Conservation (phyloP, 2,113 vertebrate species). For the Ophiodon elongatus region DNA sequence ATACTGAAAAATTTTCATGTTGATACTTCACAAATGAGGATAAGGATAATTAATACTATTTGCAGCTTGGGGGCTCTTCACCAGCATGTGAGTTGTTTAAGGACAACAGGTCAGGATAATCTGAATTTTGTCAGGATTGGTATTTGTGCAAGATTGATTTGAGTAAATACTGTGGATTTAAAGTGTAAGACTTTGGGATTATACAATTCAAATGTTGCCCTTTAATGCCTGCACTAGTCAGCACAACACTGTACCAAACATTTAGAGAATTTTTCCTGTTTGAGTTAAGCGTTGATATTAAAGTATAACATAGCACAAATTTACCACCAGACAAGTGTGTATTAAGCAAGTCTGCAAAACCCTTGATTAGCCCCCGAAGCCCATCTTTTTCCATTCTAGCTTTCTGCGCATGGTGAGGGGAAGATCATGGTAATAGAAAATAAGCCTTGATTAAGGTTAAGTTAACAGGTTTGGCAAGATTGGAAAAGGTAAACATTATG, state of each 20-base stretch:
- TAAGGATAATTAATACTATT: too few species aligned
- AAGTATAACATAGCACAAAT: not conserved
- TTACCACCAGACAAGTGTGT: not conserved
- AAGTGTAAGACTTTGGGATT: not conserved
- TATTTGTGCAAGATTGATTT: not conserved
- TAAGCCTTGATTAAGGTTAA: not conserved
- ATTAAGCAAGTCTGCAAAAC: not conserved
- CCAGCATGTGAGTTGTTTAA: not conserved
- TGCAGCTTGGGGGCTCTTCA: not conserved
- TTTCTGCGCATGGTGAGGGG: not conserved
- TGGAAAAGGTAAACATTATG: not conserved
- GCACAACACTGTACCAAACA: not conserved
- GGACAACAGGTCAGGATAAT: not conserved
- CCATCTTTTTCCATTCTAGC: not conserved
- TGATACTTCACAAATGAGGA: not conserved
- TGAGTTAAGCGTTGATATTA: not conserved
- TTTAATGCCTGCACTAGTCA: not conserved
- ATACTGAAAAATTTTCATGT: not conserved
- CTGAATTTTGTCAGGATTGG: not conserved
- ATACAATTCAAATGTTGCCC: not conserved
- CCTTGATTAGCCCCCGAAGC: not conserved
- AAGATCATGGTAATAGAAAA: not conserved
- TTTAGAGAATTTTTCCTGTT: too few species aligned
- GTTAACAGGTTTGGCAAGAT: not conserved
- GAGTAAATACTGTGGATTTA: not conserved